Evolutionary conservation across 2,888 invertebrate species (phyloP).

Genomic region (Himalopsyche anomala): DNA sequence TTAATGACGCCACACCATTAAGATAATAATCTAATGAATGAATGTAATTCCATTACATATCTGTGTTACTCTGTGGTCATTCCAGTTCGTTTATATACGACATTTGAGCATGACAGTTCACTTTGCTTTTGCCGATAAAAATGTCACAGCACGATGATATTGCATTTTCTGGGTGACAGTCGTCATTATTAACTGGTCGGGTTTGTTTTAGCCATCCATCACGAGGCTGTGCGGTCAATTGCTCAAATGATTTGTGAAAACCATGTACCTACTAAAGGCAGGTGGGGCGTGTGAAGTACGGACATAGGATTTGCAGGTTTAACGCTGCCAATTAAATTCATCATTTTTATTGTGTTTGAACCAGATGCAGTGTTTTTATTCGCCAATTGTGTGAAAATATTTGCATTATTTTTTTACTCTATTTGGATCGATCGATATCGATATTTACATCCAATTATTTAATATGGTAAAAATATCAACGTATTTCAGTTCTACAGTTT

Average conservation of each 20-base stretch:
- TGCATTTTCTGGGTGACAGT: background rate
- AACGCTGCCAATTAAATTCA: conserved; percentile 3
- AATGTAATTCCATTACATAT: too few relatives aligned
- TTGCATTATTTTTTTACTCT: too few relatives aligned
- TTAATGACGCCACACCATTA: too few relatives aligned
- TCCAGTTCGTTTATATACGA: background rate
- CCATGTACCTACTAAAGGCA: background rate
- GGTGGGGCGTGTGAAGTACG: conserved; percentile 14
- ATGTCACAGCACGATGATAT: conserved; percentile 19
- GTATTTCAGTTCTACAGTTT: too few relatives aligned
- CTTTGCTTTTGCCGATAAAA: background rate
- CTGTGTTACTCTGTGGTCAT: too few relatives aligned
- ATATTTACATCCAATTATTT: too few relatives aligned
- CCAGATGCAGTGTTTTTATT: background rate
- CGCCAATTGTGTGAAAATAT: background rate
- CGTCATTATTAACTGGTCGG: conserved; percentile 12
- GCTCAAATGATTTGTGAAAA: conserved; percentile 20
- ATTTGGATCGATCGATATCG: too few relatives aligned
- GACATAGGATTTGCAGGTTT: background rate
- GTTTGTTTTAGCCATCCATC: background rate
- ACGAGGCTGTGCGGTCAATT: conserved; percentile 4
- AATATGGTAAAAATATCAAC: too few relatives aligned
- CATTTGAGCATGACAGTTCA: background rate
- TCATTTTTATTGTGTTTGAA: conserved; percentile 7
- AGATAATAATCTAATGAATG: too few relatives aligned